A percentile compares a stretch with the other conserved stretches of the same genome.
Evolutionary conservation across 2,113 vertebrate species (phyloP).

Genomic region (Pao palembangensis): DNA sequence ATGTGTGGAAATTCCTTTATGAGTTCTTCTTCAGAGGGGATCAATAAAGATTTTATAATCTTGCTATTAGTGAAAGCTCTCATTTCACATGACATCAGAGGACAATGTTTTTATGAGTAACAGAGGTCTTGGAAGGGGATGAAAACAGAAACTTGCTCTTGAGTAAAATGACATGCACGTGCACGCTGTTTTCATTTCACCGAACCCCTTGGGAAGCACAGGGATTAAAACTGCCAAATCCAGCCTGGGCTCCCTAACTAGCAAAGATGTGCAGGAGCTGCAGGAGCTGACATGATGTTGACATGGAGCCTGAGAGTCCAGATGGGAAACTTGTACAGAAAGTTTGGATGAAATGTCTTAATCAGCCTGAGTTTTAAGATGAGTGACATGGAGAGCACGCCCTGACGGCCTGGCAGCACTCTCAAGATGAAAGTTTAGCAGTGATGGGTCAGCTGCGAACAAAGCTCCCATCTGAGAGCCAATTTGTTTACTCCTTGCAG

Average conservation of each 20-base stretch:
- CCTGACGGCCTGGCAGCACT: not conserved
- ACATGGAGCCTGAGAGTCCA: conserved; percentile 4
- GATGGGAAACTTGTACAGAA: too few species aligned
- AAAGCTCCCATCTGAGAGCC: too few species aligned
- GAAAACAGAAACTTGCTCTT: conserved; percentile 4
- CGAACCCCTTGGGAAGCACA: not conserved
- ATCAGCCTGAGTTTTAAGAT: too few species aligned
- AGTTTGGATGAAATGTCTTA: too few species aligned
- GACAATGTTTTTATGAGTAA: conserved; percentile 6
- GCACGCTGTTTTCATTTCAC: conserved; percentile 5
- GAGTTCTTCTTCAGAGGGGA: conserved; percentile 64
- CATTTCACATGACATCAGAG: conserved; percentile 45
- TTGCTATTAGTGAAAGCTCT: conserved; percentile 63
- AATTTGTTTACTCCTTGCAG: too few species aligned
- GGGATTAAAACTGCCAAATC: conserved; percentile 16
- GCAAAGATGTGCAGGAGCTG: too few species aligned
- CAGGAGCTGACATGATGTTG: not conserved
- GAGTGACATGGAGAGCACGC: too few species aligned
- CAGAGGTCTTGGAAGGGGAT: conserved; percentile 1
- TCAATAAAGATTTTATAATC: conserved; percentile 72
- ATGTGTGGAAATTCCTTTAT: conserved; percentile 67
- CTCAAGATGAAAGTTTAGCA: not conserved
- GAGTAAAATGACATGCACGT: conserved; percentile 13
- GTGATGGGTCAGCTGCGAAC: too few species aligned
- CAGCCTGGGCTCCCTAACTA: conserved; percentile 9